These are phyloP conservation scores for Anthonomus grandis DNA, from an alignment of 1,140 invertebrate species.

Conservation along the genomic window DNA sequence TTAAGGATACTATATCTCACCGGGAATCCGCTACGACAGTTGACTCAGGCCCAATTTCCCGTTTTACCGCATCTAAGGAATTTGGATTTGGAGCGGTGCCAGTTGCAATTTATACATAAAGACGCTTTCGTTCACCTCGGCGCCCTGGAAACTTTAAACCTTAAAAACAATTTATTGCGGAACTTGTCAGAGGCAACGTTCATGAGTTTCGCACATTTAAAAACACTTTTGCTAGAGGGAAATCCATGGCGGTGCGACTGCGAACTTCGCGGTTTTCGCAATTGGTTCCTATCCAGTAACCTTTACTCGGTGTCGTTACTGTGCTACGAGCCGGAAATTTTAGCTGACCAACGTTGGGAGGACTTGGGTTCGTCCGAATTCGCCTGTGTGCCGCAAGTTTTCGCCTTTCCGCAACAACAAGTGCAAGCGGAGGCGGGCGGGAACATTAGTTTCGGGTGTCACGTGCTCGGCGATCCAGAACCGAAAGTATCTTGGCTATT, in stretches of 20 bases:
- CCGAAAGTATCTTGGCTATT: conserved; percentile 80
- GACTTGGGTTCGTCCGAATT: conserved; percentile 64
- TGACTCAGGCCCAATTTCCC: conserved; percentile 68
- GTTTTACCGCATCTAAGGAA: conserved; percentile 65
- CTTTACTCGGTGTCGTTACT: conserved; percentile 63
- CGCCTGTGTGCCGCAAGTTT: conserved; percentile 68
- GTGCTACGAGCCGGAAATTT: conserved; percentile 59
- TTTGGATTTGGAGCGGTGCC: conserved; percentile 73
- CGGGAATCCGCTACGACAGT: conserved; percentile 65
- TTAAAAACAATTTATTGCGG: conserved; percentile 66
- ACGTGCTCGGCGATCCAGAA: conserved; percentile 76
- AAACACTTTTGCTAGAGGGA: conserved; percentile 75
- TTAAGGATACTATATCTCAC: conserved; percentile 65
- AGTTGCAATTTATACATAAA: conserved; percentile 65
- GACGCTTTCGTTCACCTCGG: conserved; percentile 67
- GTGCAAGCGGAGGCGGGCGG: conserved; percentile 69
- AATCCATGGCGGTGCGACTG: conserved; percentile 91
- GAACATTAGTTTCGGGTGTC: conserved; percentile 76
- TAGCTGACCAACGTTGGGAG: conserved; percentile 64
- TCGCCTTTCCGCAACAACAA: conserved; percentile 33
- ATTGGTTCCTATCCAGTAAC: conserved; percentile 72
- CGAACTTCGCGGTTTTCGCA: conserved; percentile 72
- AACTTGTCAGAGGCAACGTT: conserved; percentile 65
- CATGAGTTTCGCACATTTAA: conserved; percentile 63
- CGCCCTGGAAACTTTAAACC: conserved; percentile 65